Percentiles rank a stretch among this genome's conserved stretches.
Conservation (phyloP, 2,113 vertebrate genomes). For the Bubo scandiacus region DNA sequence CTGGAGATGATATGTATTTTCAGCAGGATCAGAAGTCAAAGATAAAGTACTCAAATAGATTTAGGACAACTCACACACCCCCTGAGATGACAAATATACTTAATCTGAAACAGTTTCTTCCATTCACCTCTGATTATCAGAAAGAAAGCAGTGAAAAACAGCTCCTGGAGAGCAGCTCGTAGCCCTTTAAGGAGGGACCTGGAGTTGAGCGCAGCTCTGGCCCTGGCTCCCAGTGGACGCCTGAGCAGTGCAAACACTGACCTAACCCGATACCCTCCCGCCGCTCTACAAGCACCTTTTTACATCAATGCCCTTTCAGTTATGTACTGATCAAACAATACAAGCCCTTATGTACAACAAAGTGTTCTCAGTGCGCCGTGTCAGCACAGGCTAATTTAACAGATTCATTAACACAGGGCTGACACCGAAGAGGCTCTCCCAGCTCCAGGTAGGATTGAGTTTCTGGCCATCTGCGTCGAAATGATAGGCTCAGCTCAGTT, state of each 20-base stretch:
- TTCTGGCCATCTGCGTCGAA: slow-evolving; percentile 64
- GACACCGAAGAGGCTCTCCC: slow-evolving; percentile 59
- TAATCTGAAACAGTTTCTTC: neutral
- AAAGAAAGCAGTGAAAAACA: neutral
- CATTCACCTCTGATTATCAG: neutral
- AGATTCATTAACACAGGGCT: slow-evolving; percentile 70
- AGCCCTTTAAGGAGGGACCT: slow-evolving; percentile 8
- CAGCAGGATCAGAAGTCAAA: neutral
- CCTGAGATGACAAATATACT: neutral
- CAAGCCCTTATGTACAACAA: slow-evolving; percentile 66
- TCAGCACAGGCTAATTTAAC: slow-evolving; percentile 72
- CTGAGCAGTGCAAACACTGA: slow-evolving; percentile 23
- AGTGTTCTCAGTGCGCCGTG: slow-evolving; percentile 55
- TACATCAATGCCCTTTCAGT: slow-evolving; percentile 52
- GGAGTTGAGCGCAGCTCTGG: neutral
- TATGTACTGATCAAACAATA: slow-evolving; percentile 66
- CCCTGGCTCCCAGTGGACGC: neutral
- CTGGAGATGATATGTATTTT: neutral
- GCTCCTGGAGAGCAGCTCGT: neutral
- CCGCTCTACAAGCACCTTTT: slow-evolving; percentile 58
- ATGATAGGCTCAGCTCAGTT: slow-evolving; percentile 2
- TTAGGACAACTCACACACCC: neutral
- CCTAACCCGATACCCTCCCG: slow-evolving; percentile 43
- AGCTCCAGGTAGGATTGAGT: slow-evolving; percentile 60
- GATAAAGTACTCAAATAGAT: neutral